Percentiles rank a stretch among this genome's conserved stretches.
phyloP scores from a whole-genome alignment of 2,888 invertebrate species.

The Drosophila emarginata region DNA sequence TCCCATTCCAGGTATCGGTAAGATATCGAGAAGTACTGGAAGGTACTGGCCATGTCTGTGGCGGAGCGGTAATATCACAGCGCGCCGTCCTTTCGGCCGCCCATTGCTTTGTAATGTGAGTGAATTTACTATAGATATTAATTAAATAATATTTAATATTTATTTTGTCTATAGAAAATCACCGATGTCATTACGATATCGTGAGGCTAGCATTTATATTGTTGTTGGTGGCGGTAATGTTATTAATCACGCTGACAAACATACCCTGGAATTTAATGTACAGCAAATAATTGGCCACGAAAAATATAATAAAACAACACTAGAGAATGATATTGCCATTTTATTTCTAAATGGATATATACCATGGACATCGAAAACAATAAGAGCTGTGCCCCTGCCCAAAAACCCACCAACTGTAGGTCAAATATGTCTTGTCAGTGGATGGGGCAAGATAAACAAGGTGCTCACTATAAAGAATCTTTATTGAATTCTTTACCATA shows the following conservation, averaged over 20 bases:
- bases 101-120: constrained; percentile 56
- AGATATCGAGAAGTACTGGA: constrained; percentile 37
- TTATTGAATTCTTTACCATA: background rate
- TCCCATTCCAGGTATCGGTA: constrained; percentile 55
- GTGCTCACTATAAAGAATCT: constrained; percentile 7
- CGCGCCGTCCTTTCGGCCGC: constrained; percentile 58
- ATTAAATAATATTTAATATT: too few species aligned
- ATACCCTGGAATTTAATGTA: constrained; percentile 32
- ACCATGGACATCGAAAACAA: constrained; percentile 8
- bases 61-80: constrained; percentile 52
- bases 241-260: background rate
- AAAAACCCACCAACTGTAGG: background rate
- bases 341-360: constrained; percentile 50
- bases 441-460: constrained; percentile 49
- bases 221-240: constrained; percentile 48
- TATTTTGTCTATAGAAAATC: constrained; percentile 30
- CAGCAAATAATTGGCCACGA: constrained; percentile 43
- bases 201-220: constrained; percentile 22
- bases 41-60: constrained; percentile 53
- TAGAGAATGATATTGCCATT: constrained; percentile 60
- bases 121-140: background rate
- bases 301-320: constrained; percentile 5
- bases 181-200: constrained; percentile 10
- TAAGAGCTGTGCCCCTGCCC: constrained; percentile 22
- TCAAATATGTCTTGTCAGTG: constrained; percentile 48